Conservation (phyloP, 1,140 invertebrate species). For the Bombus terrestris region DNA sequence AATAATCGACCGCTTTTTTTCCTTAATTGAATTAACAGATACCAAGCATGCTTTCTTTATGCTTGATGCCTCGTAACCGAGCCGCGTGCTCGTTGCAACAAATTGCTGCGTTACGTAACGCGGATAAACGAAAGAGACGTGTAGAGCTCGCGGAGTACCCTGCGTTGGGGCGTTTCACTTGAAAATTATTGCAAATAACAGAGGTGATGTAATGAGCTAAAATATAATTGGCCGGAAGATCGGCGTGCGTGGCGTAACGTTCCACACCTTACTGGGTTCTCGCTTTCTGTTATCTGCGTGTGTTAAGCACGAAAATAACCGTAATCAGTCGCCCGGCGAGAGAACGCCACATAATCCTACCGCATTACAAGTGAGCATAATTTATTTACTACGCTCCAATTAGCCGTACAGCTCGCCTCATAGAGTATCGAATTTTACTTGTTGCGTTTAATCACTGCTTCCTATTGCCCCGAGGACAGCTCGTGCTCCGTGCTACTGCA, state of each 20-base stretch:
- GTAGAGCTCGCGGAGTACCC: not conserved
- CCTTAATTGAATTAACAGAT: constrained; percentile 11
- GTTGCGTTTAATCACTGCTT: constrained; percentile 59
- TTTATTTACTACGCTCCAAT: constrained; percentile 64
- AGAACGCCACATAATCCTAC: constrained; percentile 45
- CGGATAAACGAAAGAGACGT: not conserved
- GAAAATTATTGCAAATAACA: constrained; percentile 38
- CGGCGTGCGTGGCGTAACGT: constrained; percentile 32
- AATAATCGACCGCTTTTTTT: not conserved
- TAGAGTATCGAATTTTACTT: constrained; percentile 63
- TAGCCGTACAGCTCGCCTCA: constrained; percentile 51
- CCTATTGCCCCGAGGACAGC: constrained; percentile 47
- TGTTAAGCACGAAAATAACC: constrained; percentile 58
- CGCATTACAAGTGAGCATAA: constrained; percentile 61
- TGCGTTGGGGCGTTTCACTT: constrained; percentile 11
- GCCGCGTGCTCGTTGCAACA: not conserved
- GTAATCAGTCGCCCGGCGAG: constrained; percentile 53
- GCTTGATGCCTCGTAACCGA: not conserved
- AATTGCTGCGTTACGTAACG: constrained; percentile 8
- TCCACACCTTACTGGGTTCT: constrained; percentile 28
- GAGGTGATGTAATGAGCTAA: constrained; percentile 42
- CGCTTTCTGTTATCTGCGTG: constrained; percentile 45
- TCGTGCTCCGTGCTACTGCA: not conserved
- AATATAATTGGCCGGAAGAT: constrained; percentile 53
- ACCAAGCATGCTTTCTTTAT: not conserved